phyloP scores from a whole-genome alignment of 2,113 vertebrate species.

The Corythaeola cristata region DNA sequence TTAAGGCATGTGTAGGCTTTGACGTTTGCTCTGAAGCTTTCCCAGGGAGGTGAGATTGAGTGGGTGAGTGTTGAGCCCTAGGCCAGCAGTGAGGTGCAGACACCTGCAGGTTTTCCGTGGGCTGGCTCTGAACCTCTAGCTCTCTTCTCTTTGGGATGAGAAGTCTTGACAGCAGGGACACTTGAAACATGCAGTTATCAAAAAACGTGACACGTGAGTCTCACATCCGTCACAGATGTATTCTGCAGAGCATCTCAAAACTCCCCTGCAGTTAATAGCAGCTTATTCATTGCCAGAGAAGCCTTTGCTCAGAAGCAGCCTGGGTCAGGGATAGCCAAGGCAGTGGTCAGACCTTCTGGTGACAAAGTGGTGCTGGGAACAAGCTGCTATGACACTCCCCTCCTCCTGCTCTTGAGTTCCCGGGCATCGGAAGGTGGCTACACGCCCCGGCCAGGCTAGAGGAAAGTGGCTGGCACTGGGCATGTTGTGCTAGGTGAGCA shows the following conservation, averaged over 20 bases:
- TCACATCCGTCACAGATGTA: background rate
- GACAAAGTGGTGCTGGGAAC: background rate
- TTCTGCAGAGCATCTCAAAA: background rate
- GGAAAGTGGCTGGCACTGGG: background rate
- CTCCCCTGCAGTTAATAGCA: background rate
- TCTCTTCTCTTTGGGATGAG: background rate
- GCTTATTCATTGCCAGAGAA: background rate
- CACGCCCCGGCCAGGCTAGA: background rate
- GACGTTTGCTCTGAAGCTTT: background rate
- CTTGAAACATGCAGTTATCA: background rate
- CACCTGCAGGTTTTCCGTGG: background rate
- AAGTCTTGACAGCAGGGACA: background rate
- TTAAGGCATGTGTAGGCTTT: background rate
- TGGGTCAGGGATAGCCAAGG: background rate
- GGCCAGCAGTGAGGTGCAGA: background rate
- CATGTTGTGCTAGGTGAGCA: fast-evolving
- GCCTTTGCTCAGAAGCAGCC: background rate
- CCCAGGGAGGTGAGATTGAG: slow-evolving; percentile 7
- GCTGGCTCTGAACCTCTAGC: background rate
- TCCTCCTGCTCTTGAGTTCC: background rate
- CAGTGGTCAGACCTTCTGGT: background rate
- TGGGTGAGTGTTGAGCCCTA: background rate
- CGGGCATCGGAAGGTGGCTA: fast-evolving
- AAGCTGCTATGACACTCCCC: background rate
- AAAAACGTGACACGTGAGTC: background rate